Conservation (phyloP, 64 coral and sea anemone species). For the Platygyra sinensis region DNA sequence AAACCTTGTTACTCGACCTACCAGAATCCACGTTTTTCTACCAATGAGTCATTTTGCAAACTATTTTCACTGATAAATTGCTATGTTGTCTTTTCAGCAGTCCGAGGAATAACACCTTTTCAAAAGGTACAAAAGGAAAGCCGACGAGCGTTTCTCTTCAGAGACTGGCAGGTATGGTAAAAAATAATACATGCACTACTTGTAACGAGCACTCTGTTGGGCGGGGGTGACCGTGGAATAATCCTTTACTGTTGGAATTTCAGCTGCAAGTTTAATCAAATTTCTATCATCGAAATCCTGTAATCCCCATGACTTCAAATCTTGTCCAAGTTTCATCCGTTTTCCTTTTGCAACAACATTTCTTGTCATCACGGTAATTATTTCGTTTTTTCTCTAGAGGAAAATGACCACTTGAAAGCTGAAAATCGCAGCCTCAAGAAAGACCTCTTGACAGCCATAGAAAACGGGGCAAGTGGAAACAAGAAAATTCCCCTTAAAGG, state of each 20-base stretch:
- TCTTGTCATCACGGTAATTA: not conserved
- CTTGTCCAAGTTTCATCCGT: too few species aligned
- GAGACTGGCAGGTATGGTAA: conserved; percentile 2
- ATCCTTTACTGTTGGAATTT: not conserved
- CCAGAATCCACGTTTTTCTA: not conserved
- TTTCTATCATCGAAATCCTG: too few species aligned
- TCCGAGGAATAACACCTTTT: not conserved
- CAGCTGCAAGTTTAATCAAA: not conserved
- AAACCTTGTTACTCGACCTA: too few species aligned
- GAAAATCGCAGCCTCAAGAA: conserved; percentile 87
- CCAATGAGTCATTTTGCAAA: not conserved
- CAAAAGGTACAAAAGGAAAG: conserved; percentile 12
- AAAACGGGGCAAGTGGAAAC: conserved; percentile 53
- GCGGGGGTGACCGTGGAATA: not conserved
- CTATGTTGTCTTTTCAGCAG: not conserved
- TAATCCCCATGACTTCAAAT: too few species aligned
- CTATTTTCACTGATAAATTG: not conserved
- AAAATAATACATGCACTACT: not conserved
- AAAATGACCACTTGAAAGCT: conserved; percentile 71
- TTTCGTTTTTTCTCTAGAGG: conserved; percentile 43
- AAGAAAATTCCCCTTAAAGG: conserved; percentile 65
- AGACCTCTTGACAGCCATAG: conserved; percentile 74
- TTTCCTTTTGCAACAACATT: too few species aligned
- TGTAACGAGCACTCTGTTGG: not conserved
- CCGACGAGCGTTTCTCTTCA: conserved; percentile 21